phyloP scores from a whole-genome alignment of 1,140 invertebrate species.

The Bacillus rossius region DNA sequence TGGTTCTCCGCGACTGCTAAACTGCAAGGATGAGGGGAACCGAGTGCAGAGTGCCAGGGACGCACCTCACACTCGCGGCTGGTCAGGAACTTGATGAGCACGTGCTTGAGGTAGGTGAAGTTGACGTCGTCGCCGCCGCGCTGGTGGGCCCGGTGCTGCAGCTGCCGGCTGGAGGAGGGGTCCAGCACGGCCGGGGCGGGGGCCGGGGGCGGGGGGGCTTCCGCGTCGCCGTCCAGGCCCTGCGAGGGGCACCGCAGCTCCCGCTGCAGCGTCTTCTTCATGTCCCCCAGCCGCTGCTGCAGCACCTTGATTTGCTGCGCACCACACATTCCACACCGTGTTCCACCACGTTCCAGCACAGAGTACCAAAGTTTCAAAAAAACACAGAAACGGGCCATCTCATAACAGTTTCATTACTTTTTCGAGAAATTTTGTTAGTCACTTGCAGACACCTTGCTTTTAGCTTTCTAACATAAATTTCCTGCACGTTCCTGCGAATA shows the following conservation, averaged over 20 bases:
- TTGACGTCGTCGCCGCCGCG: conserved; percentile 56
- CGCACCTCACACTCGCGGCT: conserved; percentile 73
- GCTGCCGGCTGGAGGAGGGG: conserved; percentile 50
- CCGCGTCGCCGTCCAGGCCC: background rate
- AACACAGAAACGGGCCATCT: no score
- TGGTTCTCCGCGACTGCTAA: no score
- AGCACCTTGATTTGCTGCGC: conserved; percentile 80
- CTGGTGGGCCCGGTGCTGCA: conserved; percentile 22
- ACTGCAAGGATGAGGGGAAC: no score
- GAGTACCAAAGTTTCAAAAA: no score
- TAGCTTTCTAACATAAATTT: no score
- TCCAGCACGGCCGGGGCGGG: conserved; percentile 43
- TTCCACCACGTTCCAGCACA: no score
- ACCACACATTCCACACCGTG: no score
- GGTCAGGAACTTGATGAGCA: conserved; percentile 87
- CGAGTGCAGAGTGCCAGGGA: background rate
- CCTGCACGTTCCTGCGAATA: no score
- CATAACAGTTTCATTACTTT: no score
- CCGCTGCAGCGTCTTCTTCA: conserved; percentile 86
- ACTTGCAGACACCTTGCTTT: no score
- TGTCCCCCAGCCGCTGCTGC: conserved; percentile 77
- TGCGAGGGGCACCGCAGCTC: conserved; percentile 54
- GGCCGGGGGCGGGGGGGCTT: background rate
- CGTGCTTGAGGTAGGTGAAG: conserved; percentile 86
- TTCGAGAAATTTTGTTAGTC: no score